Evolutionary conservation across 2,888 invertebrate species (phyloP).

Genomic region (Sepiola atlantica): DNA sequence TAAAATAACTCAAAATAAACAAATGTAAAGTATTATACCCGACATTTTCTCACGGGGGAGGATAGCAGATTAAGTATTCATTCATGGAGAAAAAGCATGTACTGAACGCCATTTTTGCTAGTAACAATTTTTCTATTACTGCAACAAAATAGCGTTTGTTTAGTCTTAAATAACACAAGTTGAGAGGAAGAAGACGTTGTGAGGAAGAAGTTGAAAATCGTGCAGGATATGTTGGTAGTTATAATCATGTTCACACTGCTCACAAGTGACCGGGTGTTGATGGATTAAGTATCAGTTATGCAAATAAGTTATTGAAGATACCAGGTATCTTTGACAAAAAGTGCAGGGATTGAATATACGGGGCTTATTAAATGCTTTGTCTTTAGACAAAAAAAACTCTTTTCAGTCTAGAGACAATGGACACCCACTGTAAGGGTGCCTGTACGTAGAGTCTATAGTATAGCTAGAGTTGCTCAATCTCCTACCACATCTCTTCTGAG

Average conservation of each 20-base stretch:
- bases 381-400: too few species aligned
- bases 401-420: too few species aligned
- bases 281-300: not conserved
- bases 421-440: too few species aligned
- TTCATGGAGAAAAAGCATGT: not conserved
- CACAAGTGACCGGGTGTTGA: not conserved
- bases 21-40: not conserved
- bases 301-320: not conserved
- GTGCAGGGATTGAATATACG: not conserved
- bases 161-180: not conserved
- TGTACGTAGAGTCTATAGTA: too few species aligned
- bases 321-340: not conserved
- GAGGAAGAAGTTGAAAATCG: not conserved
- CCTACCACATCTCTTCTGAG: too few species aligned
- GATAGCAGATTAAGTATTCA: not conserved
- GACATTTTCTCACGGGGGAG: not conserved
- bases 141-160: constrained; percentile 32
- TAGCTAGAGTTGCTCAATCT: too few species aligned
- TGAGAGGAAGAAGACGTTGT: not conserved
- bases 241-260: not conserved
- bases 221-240: not conserved
- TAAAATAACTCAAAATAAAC: not conserved
- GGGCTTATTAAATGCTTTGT: too few species aligned
- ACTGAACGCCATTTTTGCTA: not conserved
- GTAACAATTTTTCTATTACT: not conserved